Evolutionary conservation across 2,888 invertebrate species (phyloP).

Genomic region (Cylindroiulus punctatus): DNA sequence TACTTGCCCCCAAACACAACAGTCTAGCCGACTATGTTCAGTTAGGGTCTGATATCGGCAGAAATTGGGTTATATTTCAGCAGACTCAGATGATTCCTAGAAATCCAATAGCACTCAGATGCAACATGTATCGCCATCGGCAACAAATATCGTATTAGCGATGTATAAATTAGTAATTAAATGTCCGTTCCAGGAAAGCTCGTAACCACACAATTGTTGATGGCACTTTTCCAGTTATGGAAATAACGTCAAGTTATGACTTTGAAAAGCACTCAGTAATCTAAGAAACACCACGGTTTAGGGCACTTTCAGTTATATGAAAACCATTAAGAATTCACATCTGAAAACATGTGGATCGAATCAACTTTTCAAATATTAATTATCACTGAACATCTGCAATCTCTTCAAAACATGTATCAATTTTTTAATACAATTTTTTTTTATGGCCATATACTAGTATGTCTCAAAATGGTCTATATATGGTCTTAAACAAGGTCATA

Average conservation of each 20-base stretch:
- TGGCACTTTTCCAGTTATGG: not conserved
- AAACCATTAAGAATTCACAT: no score
- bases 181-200: not conserved
- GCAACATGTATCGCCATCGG: not conserved
- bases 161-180: constrained; percentile 1
- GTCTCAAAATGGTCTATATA: no score
- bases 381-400: no score
- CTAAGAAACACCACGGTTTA: not conserved
- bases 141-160: not conserved
- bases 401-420: no score
- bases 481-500: no score
- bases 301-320: no score
- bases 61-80: not conserved
- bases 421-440: no score
- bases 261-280: not conserved
- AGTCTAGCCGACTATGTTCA: not conserved
- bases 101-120: constrained; percentile 29
- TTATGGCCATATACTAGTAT: no score
- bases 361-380: no score
- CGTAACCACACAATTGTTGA: not conserved
- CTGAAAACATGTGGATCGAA: no score
- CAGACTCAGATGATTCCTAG: constrained; percentile 17
- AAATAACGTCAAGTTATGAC: not conserved
- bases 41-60: not conserved
- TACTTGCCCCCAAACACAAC: not conserved